Conservation (phyloP, 1,140 invertebrate species). For the Argopecten irradians region DNA sequence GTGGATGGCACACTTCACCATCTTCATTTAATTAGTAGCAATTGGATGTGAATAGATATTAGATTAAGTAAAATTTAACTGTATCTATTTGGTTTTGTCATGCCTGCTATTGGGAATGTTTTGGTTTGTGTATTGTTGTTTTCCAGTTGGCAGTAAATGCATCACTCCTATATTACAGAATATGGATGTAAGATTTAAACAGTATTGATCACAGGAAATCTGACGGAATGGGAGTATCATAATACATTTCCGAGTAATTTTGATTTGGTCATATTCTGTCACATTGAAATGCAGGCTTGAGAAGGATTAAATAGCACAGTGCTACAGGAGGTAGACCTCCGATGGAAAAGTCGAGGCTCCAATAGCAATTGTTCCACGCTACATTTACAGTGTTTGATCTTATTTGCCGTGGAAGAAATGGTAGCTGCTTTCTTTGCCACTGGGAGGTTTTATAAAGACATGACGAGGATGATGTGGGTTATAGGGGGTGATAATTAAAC, state of each 20-base stretch:
- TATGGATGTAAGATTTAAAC: constrained; percentile 16
- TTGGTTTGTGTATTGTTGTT: neutral
- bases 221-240: neutral
- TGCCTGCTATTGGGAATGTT: neutral
- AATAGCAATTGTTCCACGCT: constrained; percentile 7
- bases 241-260: neutral
- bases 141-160: neutral
- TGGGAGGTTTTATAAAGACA: constrained; percentile 8
- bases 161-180: neutral
- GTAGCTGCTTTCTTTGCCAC: constrained; percentile 4
- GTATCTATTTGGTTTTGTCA: constrained; percentile 13
- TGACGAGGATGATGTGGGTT: neutral
- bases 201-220: neutral
- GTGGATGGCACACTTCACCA: neutral
- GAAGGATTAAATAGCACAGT: neutral
- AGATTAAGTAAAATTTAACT: too few relatives aligned
- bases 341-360: neutral
- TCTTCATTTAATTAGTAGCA: neutral
- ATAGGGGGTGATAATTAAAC: neutral
- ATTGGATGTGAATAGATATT: neutral
- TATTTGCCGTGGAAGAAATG: neutral
- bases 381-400: neutral
- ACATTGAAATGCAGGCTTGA: constrained; percentile 8
- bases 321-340: neutral
- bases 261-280: constrained; percentile 9